phyloP scores from a whole-genome alignment of 2,113 vertebrate genomes.

The Trichechus manatus region DNA sequence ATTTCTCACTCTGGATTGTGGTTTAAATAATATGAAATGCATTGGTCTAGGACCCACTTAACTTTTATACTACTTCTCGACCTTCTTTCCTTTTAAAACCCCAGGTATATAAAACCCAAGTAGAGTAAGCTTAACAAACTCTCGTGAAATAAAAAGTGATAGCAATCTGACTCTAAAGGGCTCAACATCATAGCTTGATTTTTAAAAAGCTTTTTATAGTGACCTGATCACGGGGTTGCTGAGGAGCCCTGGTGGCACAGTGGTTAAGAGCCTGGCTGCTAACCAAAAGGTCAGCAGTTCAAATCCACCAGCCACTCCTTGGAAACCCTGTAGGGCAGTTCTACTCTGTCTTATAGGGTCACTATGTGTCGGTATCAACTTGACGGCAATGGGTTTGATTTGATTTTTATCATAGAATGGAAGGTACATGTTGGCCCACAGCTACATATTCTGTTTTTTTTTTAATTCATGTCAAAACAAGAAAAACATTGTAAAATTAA shows the following conservation, averaged over 20 bases:
- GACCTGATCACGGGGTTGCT: neutral
- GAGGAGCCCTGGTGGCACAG: no score
- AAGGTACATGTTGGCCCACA: neutral
- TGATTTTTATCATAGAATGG: neutral
- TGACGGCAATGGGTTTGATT: no score
- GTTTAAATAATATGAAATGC: constrained; percentile 4
- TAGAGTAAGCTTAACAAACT: neutral
- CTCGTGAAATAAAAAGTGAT: neutral
- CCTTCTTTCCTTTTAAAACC: neutral
- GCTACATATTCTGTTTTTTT: neutral
- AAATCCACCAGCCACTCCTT: no score
- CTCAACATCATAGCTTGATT: neutral
- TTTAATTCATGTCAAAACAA: constrained; percentile 43
- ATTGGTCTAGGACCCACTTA: neutral
- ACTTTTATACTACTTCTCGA: neutral
- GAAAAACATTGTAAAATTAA: neutral
- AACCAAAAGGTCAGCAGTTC: no score
- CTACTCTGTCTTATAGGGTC: no score
- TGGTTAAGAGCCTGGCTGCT: no score
- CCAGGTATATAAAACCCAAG: neutral
- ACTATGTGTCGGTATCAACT: no score
- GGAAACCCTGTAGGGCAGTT: no score
- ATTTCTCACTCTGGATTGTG: constrained; percentile 14
- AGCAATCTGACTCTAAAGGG: neutral
- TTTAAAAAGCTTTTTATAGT: neutral